Conservation (phyloP, 2,888 invertebrate genomes). For the Galeruca laticollis region DNA sequence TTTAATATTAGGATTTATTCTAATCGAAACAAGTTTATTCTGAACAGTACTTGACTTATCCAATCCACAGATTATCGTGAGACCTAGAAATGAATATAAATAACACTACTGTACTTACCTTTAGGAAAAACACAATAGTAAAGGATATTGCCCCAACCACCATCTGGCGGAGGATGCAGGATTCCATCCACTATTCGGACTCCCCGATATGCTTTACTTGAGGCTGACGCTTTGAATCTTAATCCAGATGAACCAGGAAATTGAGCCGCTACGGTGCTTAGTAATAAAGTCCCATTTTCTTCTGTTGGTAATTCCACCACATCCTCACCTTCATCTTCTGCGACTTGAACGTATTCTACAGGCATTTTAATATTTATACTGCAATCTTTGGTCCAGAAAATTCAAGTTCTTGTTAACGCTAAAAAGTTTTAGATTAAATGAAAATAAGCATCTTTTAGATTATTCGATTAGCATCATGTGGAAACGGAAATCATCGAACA, state of each 20-base stretch:
- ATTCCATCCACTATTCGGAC: slow-evolving; percentile 92
- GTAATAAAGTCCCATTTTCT: slow-evolving; percentile 89
- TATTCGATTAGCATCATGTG: too few species aligned
- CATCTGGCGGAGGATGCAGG: slow-evolving; percentile 87
- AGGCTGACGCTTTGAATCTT: slow-evolving; percentile 91
- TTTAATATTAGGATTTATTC: too few species aligned
- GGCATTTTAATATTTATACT: slow-evolving; percentile 59
- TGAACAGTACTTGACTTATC: too few species aligned
- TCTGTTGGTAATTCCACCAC: slow-evolving; percentile 98
- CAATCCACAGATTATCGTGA: background rate
- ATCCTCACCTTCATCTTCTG: slow-evolving; percentile 96
- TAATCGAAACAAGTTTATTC: too few species aligned
- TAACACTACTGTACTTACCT: slow-evolving; percentile 68
- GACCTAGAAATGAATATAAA: background rate
- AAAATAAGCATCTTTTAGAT: background rate
- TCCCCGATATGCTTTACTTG: slow-evolving; percentile 88
- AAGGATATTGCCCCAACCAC: slow-evolving; percentile 86
- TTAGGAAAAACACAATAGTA: slow-evolving; percentile 87
- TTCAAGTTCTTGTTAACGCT: background rate
- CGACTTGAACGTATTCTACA: slow-evolving; percentile 84
- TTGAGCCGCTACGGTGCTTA: slow-evolving; percentile 96
- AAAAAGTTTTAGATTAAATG: slow-evolving; percentile 2
- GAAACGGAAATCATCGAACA: too few species aligned
- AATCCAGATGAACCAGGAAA: slow-evolving; percentile 98
- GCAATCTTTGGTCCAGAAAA: background rate